Conservation (phyloP, 2,113 vertebrate genomes). For the Glaucidium brasilianum region DNA sequence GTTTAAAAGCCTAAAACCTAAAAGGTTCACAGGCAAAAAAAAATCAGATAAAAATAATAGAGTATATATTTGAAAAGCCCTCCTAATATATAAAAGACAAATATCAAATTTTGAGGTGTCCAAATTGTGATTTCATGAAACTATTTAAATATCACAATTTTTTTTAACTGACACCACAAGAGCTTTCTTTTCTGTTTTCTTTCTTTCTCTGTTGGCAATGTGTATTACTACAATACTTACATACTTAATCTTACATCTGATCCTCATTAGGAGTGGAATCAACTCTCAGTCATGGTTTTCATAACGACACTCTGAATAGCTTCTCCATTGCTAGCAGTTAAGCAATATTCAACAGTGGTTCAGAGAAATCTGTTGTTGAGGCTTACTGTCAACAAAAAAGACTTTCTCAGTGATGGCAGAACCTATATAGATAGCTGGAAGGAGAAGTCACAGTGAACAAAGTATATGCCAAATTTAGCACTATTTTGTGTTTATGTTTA, state of each 20-base stretch:
- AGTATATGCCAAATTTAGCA: background rate
- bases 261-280: slow-evolving; percentile 16
- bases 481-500: background rate
- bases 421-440: background rate
- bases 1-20: background rate
- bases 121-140: background rate
- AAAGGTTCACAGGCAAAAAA: background rate
- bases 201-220: background rate
- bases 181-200: background rate
- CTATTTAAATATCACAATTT: background rate
- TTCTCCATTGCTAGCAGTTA: background rate
- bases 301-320: background rate
- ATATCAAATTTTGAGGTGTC: background rate
- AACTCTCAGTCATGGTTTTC: slow-evolving; percentile 1
- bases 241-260: background rate
- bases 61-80: background rate
- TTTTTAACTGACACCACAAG: background rate
- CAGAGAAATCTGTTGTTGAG: slow-evolving; percentile 1
- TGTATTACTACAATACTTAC: background rate
- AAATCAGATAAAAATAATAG: background rate
- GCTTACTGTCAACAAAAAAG: background rate
- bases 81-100: background rate
- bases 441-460: background rate
- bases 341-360: background rate
- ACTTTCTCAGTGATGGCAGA: background rate